phyloP scores from a whole-genome alignment of 2,888 invertebrate species.

The Gymnosoma rotundatum region DNA sequence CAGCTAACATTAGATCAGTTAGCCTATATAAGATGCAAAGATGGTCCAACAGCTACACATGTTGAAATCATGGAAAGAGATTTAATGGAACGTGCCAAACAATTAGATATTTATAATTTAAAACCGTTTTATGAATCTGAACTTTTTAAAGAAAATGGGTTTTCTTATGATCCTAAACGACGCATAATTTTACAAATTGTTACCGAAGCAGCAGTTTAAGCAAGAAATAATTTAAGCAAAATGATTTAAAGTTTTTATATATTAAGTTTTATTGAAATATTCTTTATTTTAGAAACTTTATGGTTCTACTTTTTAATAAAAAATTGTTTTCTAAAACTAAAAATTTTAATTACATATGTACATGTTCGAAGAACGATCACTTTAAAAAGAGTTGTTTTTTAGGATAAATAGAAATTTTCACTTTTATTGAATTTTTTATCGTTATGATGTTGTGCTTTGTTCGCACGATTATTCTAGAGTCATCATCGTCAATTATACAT shows the following conservation, averaged over 20 bases:
- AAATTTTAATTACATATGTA: too few relatives aligned
- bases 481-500: too few relatives aligned
- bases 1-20: conserved; percentile 96
- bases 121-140: conserved; percentile 95
- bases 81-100: conserved; percentile 92
- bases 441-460: too few relatives aligned
- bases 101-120: conserved; percentile 94
- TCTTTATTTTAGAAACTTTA: background rate
- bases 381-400: too few relatives aligned
- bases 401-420: too few relatives aligned
- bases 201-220: conserved; percentile 84
- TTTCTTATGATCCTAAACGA: conserved; percentile 91
- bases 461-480: too few relatives aligned
- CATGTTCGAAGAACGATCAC: too few relatives aligned
- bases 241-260: conserved; percentile 3
- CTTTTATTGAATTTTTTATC: too few relatives aligned
- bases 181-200: conserved; percentile 93
- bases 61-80: conserved; percentile 94
- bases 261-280: conserved; percentile 12
- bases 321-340: too few relatives aligned
- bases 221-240: background rate
- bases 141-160: conserved; percentile 94
- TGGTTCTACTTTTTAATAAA: too few relatives aligned
- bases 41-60: conserved; percentile 86
- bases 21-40: conserved; percentile 89